Base-by-base conservation (phyloP, 2,113 vertebrate species). In the Psittacus erithacus region DNA sequence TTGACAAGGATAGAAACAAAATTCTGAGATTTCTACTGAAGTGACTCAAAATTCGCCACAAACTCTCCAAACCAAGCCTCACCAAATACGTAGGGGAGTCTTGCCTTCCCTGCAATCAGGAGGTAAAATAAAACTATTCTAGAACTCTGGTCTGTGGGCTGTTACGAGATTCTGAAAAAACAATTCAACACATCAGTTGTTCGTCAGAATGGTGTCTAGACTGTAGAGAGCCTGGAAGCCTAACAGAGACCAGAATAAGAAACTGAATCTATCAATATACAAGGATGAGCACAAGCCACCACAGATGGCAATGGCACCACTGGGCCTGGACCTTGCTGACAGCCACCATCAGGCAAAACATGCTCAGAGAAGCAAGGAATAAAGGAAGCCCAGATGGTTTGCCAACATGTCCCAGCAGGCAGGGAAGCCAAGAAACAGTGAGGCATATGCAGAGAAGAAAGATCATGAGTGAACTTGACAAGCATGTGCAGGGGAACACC, bases 361-460 rank as follows among this genome's bases (percentile, higher is more conserved):
- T 0, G 2, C 60, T 86, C 46, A 5, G 50, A 85, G 65, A 87
- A 89, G 29, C 2, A 2, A 82, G 60, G 65, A 93, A 74, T 60
- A 74, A 57, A 69, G 62, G 84, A 62, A 82, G 31, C 62, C 95
- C 95, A 97, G 89, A 94, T 82, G 91, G 95, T 50, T 44, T 14
- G 5, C 31, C 86, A 95, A 79, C 69, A 49, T 13, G 33, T 73
- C 89, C 77, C 94, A 89, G 93, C 52, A 89, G 57, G 80, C 81
- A 92, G 63, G 74, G 43, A 92, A 95, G 74, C 65, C 87, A 82
- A 95, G 69, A 15, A 90, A 84, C 55, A 81, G 39, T 6, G n/a
- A 95, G 89, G 78, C 93, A 95, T 94, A 95, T 96, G 94, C 65
- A 85, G 68, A 87, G 86, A 77, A 92, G 63, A 75, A 77, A 91